These are phyloP conservation scores for Cardiocondyla obscurior DNA, from an alignment of 1,140 invertebrate genomes.

Conservation along the genomic window DNA sequence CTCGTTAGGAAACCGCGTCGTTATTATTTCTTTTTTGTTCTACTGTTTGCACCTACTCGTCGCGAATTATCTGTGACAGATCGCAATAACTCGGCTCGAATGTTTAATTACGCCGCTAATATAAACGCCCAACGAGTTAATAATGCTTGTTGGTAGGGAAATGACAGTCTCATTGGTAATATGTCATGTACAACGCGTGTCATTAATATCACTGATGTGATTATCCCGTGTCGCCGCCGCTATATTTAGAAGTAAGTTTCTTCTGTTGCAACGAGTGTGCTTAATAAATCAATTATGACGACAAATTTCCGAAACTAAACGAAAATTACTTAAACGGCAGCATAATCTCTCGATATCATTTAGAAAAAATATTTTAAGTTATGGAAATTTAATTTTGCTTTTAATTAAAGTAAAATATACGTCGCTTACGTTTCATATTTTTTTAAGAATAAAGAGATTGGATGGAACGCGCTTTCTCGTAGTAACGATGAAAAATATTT, in stretches of 20 bases:
- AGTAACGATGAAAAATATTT: conserved; percentile 2
- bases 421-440: background rate
- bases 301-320: background rate
- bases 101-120: conserved; percentile 52
- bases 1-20: background rate
- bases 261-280: background rate
- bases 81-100: conserved; percentile 44
- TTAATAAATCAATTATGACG: background rate
- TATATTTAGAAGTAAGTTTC: conserved; percentile 30
- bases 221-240: conserved; percentile 1
- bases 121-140: conserved; percentile 53
- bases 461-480: background rate
- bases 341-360: background rate
- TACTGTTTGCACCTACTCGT: background rate
- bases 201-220: conserved; percentile 51
- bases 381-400: background rate
- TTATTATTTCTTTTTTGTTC: conserved; percentile 8
- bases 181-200: conserved; percentile 46
- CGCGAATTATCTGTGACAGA: conserved; percentile 46
- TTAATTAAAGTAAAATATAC: background rate
- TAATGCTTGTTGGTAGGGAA: conserved; percentile 40
- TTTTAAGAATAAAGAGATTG: background rate
- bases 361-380: background rate
- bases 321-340: background rate
- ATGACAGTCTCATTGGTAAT: conserved; percentile 51